Evolutionary conservation across 2,113 vertebrate genomes (phyloP), one percentile per base, ranked within the genome.

Genomic region (Stigmatopora nigra): DNA sequence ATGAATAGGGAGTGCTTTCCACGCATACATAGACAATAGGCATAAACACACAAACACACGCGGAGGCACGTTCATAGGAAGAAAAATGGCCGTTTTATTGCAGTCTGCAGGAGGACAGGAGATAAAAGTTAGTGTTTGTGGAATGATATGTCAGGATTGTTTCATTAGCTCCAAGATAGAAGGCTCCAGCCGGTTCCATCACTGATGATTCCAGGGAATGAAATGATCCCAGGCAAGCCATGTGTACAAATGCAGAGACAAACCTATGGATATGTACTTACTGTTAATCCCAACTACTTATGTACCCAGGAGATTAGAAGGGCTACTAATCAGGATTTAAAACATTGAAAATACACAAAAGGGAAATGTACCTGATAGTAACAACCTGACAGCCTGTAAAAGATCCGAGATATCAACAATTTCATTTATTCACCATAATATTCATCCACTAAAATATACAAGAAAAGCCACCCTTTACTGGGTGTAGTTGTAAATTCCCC

Each of bases 71-170:
- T 64, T 72, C 75, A 72, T 49, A 59, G 72, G 68, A 83, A 86
- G 81, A 84, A 88, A 87, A 71, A 80, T 83, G 74, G 76, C 79
- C 76, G 83, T 90, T 84, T 82, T 83, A 86, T 53, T 82, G 75
- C 82, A 78, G 72, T 78, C 78, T 76, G 87, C 78, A 74, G 84
- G 82, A 87, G 80, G 84, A 84, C 63, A 71, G 78, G 74, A 82
- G 84, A 84, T 82, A 83, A 85, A 87, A 84, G 87, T 89, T 82
- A 84, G 87, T 85, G 79, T 82, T 73, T 78, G 71, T 76, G 80
- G 81, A 84, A 76, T 75, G 79, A 84, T 81, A 81, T 84, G 81
- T 83, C 81, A 82, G 81, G 73, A 73, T 81, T 80, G 79, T 82
- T 88, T 85, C 84, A 87, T 87, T 86, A 84, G 82, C 78, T 77